phyloP scores from a whole-genome alignment of 1,140 invertebrate genomes.

The Bactericera cockerelli region DNA sequence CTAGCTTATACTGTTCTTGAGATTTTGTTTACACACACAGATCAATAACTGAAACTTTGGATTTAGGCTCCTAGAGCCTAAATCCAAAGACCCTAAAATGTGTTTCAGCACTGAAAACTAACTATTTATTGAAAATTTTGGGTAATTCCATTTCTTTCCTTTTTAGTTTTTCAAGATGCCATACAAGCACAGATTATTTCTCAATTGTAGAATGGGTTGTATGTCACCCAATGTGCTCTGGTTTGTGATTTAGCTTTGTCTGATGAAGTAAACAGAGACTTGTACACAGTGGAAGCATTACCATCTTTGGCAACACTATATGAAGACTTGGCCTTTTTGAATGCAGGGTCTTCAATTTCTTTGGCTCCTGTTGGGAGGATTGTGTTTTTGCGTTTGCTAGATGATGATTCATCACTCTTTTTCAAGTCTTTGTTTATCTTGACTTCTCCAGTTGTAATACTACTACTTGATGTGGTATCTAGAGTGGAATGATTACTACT shows the following conservation, averaged over 20 bases:
- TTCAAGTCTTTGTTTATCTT: background rate
- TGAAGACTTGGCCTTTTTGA: conserved; percentile 56
- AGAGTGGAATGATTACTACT: background rate
- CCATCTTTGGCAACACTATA: conserved; percentile 87
- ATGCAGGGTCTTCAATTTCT: conserved; percentile 33
- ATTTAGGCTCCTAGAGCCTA: too few relatives aligned
- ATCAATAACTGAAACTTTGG: too few relatives aligned
- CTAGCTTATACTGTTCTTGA: too few relatives aligned
- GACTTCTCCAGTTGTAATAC: background rate
- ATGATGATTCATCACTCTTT: background rate
- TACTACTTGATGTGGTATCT: background rate
- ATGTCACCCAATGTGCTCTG: conserved; percentile 92
- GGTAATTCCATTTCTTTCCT: too few relatives aligned
- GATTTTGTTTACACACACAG: too few relatives aligned
- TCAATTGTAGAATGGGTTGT: conserved; percentile 92
- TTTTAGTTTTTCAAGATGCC: too few relatives aligned
- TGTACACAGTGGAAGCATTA: conserved; percentile 75
- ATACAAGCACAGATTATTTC: too few relatives aligned
- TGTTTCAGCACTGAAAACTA: too few relatives aligned
- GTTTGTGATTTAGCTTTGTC: conserved; percentile 69
- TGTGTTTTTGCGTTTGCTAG: background rate
- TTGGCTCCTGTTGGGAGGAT: background rate
- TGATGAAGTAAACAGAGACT: conserved; percentile 87
- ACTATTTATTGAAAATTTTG: too few relatives aligned
- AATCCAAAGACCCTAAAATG: too few relatives aligned